Conservation (phyloP, 2,797 vertebrate species). For the Cryptoblepharus egeriae region DNA sequence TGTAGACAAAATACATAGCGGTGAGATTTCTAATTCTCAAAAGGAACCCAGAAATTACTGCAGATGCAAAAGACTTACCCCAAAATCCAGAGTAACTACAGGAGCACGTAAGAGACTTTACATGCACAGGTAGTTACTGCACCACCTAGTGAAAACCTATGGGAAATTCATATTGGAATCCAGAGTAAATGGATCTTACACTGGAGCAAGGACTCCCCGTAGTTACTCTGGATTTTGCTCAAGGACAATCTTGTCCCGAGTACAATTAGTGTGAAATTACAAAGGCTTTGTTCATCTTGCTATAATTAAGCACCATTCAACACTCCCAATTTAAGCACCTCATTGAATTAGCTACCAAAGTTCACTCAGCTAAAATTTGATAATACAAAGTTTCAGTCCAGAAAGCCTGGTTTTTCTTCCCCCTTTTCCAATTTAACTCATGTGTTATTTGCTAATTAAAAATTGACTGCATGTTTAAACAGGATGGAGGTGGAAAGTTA, state of each 20-base stretch:
- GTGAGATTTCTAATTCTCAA: constrained; percentile 23
- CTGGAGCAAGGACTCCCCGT: no score
- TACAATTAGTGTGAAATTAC: constrained; percentile 51
- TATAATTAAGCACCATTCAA: constrained; percentile 58
- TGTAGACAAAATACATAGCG: background rate
- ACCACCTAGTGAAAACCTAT: no score
- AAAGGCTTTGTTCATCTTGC: constrained; percentile 37
- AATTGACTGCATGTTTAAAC: constrained; percentile 11
- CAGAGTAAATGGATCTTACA: no score
- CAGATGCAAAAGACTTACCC: constrained; percentile 36
- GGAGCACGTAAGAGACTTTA: no score
- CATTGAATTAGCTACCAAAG: constrained; percentile 44
- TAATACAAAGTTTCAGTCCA: constrained; percentile 22
- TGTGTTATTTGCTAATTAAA: constrained; percentile 24
- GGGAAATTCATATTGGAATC: no score
- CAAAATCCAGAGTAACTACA: no score
- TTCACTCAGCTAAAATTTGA: constrained; percentile 10
- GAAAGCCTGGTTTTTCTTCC: background rate
- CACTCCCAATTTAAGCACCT: constrained; percentile 51
- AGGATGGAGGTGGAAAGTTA: background rate
- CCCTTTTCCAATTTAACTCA: constrained; percentile 16
- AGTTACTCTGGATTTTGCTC: no score
- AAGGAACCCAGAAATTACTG: constrained; percentile 8
- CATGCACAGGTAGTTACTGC: no score
- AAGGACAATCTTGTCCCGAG: constrained; percentile 7